Conservation (phyloP, 2,888 invertebrate genomes). For the Drosophila meridiana region DNA sequence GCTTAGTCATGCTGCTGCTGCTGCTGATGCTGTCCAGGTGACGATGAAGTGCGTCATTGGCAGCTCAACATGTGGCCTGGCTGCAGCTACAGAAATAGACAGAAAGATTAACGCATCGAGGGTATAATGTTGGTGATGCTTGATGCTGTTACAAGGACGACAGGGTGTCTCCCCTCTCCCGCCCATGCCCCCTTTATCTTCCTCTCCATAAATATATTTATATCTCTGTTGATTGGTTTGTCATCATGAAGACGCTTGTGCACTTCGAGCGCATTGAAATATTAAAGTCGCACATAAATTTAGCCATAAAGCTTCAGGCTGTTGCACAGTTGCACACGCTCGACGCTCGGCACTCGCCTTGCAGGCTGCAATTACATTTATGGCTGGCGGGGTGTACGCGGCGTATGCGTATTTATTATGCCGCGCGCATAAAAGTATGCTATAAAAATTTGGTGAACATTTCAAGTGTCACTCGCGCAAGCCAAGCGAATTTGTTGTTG, state of each 20-base stretch:
- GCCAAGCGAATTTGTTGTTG: not conserved
- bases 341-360: conserved; percentile 7
- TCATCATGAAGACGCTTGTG: conserved; percentile 25
- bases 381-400: conserved; percentile 38
- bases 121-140: conserved; percentile 21
- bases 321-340: conserved; percentile 3
- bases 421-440: conserved; percentile 54
- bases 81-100: conserved; percentile 43
- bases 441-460: conserved; percentile 41
- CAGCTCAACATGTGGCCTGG: conserved; percentile 15
- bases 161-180: not conserved
- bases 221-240: conserved; percentile 46
- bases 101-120: conserved; percentile 31
- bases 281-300: conserved; percentile 46
- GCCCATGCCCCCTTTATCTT: not conserved
- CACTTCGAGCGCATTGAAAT: conserved; percentile 43
- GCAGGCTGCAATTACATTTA: conserved; percentile 57
- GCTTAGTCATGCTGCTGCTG: conserved; percentile 20
- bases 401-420: conserved; percentile 50
- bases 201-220: not conserved
- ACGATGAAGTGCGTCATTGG: conserved; percentile 12
- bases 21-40: conserved; percentile 16
- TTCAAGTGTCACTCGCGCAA: conserved; percentile 17
- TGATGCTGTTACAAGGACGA: conserved; percentile 2
- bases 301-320: conserved; percentile 35